These are phyloP conservation scores for Zeuzera pyrina DNA, from an alignment of 2,888 invertebrate genomes.

Conservation along the genomic window DNA sequence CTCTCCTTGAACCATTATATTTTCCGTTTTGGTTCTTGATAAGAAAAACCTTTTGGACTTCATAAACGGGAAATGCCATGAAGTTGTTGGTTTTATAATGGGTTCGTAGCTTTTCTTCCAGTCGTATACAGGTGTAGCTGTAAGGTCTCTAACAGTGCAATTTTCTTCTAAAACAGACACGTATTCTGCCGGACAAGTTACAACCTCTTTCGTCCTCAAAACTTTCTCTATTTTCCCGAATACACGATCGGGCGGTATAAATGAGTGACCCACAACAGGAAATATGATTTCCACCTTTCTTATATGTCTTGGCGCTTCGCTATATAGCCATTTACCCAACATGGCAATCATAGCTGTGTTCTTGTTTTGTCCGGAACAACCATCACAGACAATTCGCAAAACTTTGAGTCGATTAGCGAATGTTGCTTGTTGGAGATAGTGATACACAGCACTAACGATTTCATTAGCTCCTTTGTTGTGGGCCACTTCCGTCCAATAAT, in stretches of 20 bases:
- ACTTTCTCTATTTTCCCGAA: conserved; percentile 14
- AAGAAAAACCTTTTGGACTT: too few relatives aligned
- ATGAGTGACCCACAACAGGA: conserved; percentile 13
- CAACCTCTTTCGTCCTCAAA: neutral
- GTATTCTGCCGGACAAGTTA: conserved; percentile 2
- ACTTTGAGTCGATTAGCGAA: neutral
- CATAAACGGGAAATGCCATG: too few relatives aligned
- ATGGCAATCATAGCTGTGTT: conserved; percentile 17
- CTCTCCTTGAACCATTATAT: too few relatives aligned
- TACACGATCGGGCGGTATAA: conserved; percentile 17
- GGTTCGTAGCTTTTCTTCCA: too few relatives aligned
- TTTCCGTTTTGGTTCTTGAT: too few relatives aligned
- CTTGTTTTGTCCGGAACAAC: conserved; percentile 20
- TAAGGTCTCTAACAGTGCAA: too few relatives aligned
- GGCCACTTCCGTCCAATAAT: conserved; percentile 22
- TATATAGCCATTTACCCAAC: conserved; percentile 14
- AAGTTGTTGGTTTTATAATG: too few relatives aligned
- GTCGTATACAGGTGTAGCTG: too few relatives aligned
- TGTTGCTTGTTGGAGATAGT: conserved; percentile 13
- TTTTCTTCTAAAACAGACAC: neutral
- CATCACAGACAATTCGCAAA: conserved; percentile 4
- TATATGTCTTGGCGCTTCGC: neutral
- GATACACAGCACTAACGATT: conserved; percentile 22
- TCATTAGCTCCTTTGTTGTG: conserved; percentile 22
- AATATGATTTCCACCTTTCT: neutral